Evolutionary conservation across 2,888 invertebrate species (phyloP).

Genomic region (Lucinisca nassula): DNA sequence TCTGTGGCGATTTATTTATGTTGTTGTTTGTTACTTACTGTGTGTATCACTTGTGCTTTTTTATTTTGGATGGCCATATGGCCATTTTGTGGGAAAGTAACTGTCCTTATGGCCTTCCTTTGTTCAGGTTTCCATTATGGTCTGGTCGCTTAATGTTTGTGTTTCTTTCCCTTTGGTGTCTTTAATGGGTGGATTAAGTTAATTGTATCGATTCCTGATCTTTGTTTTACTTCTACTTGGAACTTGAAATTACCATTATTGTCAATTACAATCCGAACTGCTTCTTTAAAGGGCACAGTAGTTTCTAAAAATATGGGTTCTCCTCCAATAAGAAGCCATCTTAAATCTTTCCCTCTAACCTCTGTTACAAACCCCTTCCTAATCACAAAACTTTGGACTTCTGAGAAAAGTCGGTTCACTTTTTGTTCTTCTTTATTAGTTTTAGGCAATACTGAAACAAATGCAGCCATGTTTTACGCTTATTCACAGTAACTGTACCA

Average conservation of each 20-base stretch:
- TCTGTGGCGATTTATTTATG: too few relatives aligned
- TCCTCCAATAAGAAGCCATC: neutral
- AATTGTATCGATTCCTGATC: too few relatives aligned
- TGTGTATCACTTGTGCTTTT: too few relatives aligned
- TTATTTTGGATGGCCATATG: too few relatives aligned
- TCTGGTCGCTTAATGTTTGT: too few relatives aligned
- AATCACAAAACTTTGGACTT: neutral
- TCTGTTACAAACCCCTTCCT: neutral
- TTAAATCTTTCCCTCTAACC: neutral
- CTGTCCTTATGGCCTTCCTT: too few relatives aligned
- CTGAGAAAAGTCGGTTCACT: neutral
- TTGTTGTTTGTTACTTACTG: too few relatives aligned
- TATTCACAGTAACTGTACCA: neutral
- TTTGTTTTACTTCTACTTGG: too few relatives aligned
- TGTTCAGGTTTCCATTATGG: too few relatives aligned
- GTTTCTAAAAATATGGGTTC: neutral
- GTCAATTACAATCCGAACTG: neutral
- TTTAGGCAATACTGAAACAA: neutral
- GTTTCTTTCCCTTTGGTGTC: too few relatives aligned
- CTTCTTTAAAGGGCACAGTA: neutral
- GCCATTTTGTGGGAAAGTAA: too few relatives aligned
- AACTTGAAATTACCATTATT: slow-evolving; percentile 4
- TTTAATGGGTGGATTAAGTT: too few relatives aligned
- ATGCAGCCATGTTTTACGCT: neutral
- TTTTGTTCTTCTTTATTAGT: neutral